These are phyloP conservation scores for Lordiphosa stackelbergi DNA, from an alignment of 1,140 invertebrate genomes.

Conservation along the genomic window DNA sequence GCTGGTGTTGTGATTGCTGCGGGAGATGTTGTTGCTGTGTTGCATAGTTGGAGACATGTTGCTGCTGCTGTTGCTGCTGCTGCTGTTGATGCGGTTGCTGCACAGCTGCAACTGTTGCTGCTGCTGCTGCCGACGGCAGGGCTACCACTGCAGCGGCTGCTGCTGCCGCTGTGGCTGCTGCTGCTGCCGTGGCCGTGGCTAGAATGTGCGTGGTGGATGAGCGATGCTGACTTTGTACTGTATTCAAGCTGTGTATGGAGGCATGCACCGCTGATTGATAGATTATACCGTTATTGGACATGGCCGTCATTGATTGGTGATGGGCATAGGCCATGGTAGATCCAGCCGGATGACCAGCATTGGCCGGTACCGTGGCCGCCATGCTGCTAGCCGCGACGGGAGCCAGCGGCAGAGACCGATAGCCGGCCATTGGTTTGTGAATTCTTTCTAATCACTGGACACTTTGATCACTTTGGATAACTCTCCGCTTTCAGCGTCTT, in stretches of 20 bases:
- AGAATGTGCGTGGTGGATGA: constrained; percentile 66
- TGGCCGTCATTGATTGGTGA: constrained; percentile 73
- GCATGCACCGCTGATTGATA: constrained; percentile 77
- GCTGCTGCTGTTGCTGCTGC: constrained; percentile 34
- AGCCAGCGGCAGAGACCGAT: constrained; percentile 64
- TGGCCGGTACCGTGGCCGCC: constrained; percentile 43
- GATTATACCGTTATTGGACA: constrained; percentile 76
- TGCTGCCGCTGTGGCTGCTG: constrained; percentile 43
- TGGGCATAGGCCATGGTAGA: constrained; percentile 65
- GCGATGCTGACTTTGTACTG: constrained; percentile 72
- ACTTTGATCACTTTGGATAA: constrained; percentile 16
- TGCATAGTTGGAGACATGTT: constrained; percentile 7
- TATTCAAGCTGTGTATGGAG: constrained; percentile 75
- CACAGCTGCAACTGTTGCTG: constrained; percentile 18
- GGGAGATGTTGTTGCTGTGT: constrained; percentile 8
- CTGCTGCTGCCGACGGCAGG: constrained; percentile 21
- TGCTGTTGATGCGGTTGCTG: constrained; percentile 34
- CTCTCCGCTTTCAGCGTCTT: constrained; percentile 37
- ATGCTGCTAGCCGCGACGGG: constrained; percentile 55
- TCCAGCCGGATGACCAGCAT: constrained; percentile 13
- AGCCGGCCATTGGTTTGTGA: constrained; percentile 58
- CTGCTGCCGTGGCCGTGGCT: constrained; percentile 59
- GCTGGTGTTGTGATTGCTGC: constrained; percentile 26
- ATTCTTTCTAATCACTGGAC: constrained; percentile 10
- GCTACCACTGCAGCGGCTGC: constrained; percentile 40